A percentile compares a stretch with the other conserved stretches of the same genome.
Evolutionary conservation across 2,888 invertebrate species (phyloP).

Genomic region (Mactromeris polynyma): DNA sequence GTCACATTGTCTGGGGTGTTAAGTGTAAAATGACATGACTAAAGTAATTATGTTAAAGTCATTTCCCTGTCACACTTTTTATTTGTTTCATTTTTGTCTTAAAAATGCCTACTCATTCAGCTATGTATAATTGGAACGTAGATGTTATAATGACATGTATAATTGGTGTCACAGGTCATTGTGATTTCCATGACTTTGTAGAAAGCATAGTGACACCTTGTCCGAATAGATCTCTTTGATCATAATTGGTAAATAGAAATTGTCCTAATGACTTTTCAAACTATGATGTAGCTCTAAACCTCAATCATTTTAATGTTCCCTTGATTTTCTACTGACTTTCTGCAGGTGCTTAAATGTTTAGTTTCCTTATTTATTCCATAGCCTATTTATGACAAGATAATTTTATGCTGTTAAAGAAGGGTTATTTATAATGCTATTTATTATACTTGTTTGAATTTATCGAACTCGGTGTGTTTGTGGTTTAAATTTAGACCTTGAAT

Average conservation of each 20-base stretch:
- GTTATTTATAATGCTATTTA: too few species aligned
- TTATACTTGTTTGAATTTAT: too few species aligned
- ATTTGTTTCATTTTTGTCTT: not conserved
- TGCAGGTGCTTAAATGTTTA: not conserved
- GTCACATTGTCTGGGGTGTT: not conserved
- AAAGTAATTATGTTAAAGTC: not conserved
- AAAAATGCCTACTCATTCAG: conserved; percentile 30
- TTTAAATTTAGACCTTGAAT: too few species aligned
- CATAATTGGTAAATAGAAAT: not conserved
- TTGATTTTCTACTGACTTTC: not conserved
- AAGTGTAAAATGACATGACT: conserved; percentile 12
- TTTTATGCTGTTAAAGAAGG: too few species aligned
- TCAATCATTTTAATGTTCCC: too few species aligned
- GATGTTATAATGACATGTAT: conserved; percentile 15
- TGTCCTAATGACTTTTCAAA: too few species aligned
- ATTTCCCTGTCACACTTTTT: not conserved
- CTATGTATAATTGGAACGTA: not conserved
- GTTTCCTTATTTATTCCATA: too few species aligned
- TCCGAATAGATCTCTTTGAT: not conserved
- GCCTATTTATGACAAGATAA: too few species aligned
- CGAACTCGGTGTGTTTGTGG: too few species aligned
- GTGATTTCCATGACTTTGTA: not conserved
- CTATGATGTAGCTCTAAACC: too few species aligned
- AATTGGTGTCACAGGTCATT: conserved; percentile 8
- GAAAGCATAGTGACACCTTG: conserved; percentile 23